Conservation (phyloP, 2,113 vertebrate genomes). For the Cairina moschata region DNA sequence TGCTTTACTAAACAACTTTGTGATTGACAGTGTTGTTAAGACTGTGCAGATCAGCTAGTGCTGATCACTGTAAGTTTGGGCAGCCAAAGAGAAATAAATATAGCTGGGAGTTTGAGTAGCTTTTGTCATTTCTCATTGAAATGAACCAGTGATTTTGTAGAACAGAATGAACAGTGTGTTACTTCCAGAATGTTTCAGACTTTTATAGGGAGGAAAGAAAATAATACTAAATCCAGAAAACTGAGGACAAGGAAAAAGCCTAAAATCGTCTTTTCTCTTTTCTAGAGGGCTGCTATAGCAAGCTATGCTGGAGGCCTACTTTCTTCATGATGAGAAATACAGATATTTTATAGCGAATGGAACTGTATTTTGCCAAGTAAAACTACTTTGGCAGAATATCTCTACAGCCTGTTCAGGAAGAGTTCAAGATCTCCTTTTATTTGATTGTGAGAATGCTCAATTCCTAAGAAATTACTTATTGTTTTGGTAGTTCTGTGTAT, state of each 20-base stretch:
- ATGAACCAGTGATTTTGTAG: rapidly evolving
- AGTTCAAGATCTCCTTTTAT: neutral
- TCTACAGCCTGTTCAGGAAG: neutral
- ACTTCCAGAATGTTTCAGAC: neutral
- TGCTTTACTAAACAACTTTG: neutral
- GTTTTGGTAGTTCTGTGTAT: neutral
- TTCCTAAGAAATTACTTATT: neutral
- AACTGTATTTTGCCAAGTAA: neutral
- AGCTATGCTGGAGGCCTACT: neutral
- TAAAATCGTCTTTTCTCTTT: neutral
- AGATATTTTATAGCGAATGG: neutral
- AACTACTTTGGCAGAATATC: neutral
- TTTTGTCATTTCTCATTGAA: neutral
- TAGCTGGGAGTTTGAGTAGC: rapidly evolving
- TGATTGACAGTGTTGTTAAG: rapidly evolving
- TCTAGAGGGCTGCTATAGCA: neutral
- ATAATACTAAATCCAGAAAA: neutral
- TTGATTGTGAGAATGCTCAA: rapidly evolving
- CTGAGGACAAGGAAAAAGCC: neutral
- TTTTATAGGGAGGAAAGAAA: neutral
- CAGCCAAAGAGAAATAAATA: neutral
- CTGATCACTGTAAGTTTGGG: neutral
- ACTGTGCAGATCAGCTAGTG: neutral
- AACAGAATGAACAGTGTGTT: neutral
- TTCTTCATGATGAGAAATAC: neutral